phyloP scores from a whole-genome alignment of 2,888 invertebrate species.

The Nymphalis c-album region DNA sequence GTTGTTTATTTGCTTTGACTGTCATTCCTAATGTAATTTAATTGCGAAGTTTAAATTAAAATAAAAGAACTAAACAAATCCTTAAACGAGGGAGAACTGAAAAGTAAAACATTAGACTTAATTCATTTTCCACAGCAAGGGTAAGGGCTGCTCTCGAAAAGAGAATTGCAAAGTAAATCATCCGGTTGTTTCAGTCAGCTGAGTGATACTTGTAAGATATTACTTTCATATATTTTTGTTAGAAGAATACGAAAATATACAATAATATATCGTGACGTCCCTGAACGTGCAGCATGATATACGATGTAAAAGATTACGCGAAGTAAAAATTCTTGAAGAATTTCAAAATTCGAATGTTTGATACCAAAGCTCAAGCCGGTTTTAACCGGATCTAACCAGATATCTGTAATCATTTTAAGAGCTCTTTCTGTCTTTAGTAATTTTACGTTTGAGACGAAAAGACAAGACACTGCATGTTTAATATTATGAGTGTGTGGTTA shows the following conservation, averaged over 20 bases:
- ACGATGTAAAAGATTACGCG: not conserved
- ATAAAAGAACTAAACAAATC: conserved; percentile 16
- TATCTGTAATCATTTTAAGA: no score
- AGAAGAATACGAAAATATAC: conserved; percentile 7
- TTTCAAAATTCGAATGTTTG: not conserved
- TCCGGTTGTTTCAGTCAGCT: conserved; percentile 11
- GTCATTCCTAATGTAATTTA: conserved; percentile 16
- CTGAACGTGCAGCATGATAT: conserved; percentile 4
- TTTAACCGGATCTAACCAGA: no score
- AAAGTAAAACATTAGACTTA: conserved; percentile 19
- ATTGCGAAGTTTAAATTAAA: conserved; percentile 13
- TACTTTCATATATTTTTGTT: conserved; percentile 10
- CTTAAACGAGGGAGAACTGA: conserved; percentile 8
- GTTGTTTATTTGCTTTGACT: conserved; percentile 6
- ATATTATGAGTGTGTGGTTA: no score
- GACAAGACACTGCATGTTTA: no score
- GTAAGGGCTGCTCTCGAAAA: conserved; percentile 20
- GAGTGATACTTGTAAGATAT: conserved; percentile 19
- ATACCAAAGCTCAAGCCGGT: no score
- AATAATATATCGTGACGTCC: conserved; percentile 10
- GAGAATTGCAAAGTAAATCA: conserved; percentile 15
- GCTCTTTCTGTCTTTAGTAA: no score
- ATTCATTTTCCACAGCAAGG: conserved; percentile 24
- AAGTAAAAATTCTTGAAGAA: not conserved
- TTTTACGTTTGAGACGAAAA: no score